These are phyloP conservation scores for Bradypodion pumilum DNA, from an alignment of 2,797 vertebrate species.

Conservation along the genomic window DNA sequence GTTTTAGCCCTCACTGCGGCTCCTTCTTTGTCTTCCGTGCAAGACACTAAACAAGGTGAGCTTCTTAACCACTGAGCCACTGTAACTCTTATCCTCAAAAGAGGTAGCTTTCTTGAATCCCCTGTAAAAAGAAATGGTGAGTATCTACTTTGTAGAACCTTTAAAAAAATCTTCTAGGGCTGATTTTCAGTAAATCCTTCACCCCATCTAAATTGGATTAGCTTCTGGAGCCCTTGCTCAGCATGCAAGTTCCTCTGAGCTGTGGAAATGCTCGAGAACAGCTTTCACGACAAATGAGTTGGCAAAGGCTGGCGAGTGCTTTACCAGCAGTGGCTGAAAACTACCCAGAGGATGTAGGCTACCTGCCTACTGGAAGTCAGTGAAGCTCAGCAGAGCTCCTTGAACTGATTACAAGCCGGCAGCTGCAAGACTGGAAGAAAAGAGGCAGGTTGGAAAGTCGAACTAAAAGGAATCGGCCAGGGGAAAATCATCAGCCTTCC, in stretches of 20 bases:
- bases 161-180: too few relatives aligned
- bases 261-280: background rate
- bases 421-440: too few relatives aligned
- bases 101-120: background rate
- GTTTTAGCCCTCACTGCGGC: too few relatives aligned
- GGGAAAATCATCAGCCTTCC: background rate
- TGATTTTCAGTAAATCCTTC: too few relatives aligned
- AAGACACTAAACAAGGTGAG: too few relatives aligned
- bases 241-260: background rate
- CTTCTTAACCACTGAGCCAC: too few relatives aligned
- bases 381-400: background rate
- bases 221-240: background rate
- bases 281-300: slow-evolving; percentile 1
- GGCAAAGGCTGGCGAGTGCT: background rate
- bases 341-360: background rate
- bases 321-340: background rate
- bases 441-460: background rate
- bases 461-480: background rate
- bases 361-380: too few relatives aligned
- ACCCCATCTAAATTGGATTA: background rate
- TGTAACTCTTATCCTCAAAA: too few relatives aligned
- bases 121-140: background rate
- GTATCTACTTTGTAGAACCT: background rate
- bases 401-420: background rate
- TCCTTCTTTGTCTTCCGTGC: too few relatives aligned